Conservation (phyloP, 1,140 invertebrate genomes). For the Ooceraea biroi region DNA sequence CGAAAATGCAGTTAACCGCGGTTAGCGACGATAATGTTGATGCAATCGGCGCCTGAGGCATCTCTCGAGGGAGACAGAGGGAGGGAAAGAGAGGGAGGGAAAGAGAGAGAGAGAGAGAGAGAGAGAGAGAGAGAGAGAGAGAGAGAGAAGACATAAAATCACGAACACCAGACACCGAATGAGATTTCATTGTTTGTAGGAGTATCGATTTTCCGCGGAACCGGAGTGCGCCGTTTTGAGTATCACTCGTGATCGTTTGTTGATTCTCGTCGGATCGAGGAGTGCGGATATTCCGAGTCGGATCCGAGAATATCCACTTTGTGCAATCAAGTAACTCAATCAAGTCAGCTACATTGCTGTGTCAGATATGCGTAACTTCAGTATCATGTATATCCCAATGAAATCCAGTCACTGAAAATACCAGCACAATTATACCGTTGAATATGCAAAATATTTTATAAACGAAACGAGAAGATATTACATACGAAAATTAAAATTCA, state of each 20-base stretch:
- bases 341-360: too few relatives aligned
- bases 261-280: conserved; percentile 27
- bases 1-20: conserved; percentile 22
- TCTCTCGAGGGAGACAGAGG: conserved; percentile 14
- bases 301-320: conserved; percentile 28
- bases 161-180: conserved; percentile 29
- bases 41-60: conserved; percentile 19
- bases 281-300: not conserved
- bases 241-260: conserved; percentile 50
- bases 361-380: not conserved
- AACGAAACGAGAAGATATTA: too few relatives aligned
- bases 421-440: not conserved
- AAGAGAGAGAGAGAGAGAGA: too few relatives aligned
- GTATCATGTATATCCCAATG: not conserved
- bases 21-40: conserved; percentile 43
- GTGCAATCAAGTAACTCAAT: conserved; percentile 1
- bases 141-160: conserved; percentile 34
- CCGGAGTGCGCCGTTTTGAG: conserved; percentile 26
- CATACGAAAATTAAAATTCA: not conserved
- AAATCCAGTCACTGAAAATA: not conserved
- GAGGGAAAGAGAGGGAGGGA: not conserved
- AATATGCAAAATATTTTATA: not conserved
- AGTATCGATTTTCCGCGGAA: conserved; percentile 44
- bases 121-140: conserved; percentile 24
- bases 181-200: conserved; percentile 44